Base-by-base conservation (phyloP, 2,113 vertebrate species). In the Xenopus borealis region DNA sequence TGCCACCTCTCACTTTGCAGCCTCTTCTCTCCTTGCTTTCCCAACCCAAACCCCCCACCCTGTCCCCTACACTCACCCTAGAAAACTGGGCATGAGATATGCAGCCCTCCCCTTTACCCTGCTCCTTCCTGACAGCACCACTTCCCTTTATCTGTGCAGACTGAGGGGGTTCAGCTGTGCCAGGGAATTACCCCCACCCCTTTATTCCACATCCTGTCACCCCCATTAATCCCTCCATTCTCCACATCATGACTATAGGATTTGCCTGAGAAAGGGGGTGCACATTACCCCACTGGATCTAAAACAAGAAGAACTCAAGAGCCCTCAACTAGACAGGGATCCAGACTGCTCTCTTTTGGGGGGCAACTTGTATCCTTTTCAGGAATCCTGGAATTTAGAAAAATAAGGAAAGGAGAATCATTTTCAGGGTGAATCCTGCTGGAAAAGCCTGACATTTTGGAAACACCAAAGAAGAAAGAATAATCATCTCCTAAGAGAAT, bases 1-100 rank as follows among this genome's bases (percentile, higher is more conserved):
- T 76, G 73, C 73, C 73, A 76, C 73, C 73, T 76, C 73, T 76
- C 73, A 76, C 73, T 76, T 69, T 76, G 73, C 73, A 76, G 66
- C 73, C 73, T 76, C 73, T 76, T 76, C 73, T 67, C 65, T 76
- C 66, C 73, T 59, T 75, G 65, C 65, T 69, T 68, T 59, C 66
- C 66, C 61, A 69, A 69, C 57, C 66, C 73, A 62, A 59, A 53
- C 11, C 66, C 73, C 73, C 58, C 58, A 23, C 58, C 73, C 66
- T 40, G 12, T 33, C 72, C 72, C 47, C 47, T 50, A 13, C 10
- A 50, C 73, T 76, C 58, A 76, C 73, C 73, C 66, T 63, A 55
- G 52, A 63, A 69, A 23, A 76, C 30, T 69, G 59, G 72, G 53
- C 23, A 63, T 27, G 16, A n/a, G 57, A 52, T 59, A 62, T 62